phyloP scores from a whole-genome alignment of 2,113 vertebrate species.

The Sorex araneus region DNA sequence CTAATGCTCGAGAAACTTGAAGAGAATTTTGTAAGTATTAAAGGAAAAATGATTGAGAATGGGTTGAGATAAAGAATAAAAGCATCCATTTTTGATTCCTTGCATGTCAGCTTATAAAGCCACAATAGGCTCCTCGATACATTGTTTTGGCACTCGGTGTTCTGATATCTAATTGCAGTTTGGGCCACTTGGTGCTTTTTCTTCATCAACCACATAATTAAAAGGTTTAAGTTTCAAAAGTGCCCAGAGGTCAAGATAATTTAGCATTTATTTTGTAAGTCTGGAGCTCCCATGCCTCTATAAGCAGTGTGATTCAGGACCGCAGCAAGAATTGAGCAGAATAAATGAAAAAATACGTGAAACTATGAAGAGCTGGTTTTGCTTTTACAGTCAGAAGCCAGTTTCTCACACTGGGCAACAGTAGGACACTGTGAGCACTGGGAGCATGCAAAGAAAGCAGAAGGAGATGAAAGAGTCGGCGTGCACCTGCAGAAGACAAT shows the following conservation, averaged over 20 bases:
- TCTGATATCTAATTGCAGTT: conserved; percentile 3
- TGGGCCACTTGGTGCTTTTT: not conserved
- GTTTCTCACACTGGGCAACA: conserved; percentile 78
- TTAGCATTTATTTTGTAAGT: conserved; percentile 30
- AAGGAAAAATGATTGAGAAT: not conserved
- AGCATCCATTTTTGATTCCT: not conserved
- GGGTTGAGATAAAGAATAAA: conserved; percentile 38
- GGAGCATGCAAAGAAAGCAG: conserved; percentile 49
- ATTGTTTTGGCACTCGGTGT: conserved; percentile 14
- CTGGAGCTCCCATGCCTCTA: conserved; percentile 58
- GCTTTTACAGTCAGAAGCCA: conserved; percentile 52
- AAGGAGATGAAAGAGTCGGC: conserved; percentile 41
- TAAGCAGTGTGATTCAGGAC: conserved; percentile 56
- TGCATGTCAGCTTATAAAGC: not conserved
- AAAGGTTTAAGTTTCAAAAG: conserved; percentile 61
- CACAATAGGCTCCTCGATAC: conserved; percentile 39
- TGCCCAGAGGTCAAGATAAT: conserved; percentile 49
- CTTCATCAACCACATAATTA: conserved; percentile 1
- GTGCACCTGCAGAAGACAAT: conserved; percentile 70
- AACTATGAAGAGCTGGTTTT: conserved; percentile 77
- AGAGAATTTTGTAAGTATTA: not conserved
- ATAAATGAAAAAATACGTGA: conserved; percentile 64
- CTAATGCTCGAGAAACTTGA: conserved; percentile 15
- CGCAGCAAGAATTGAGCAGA: conserved; percentile 40
- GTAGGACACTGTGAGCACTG: conserved; percentile 66